These are phyloP conservation scores for Nemapogon koenigi DNA, from an alignment of 2,888 invertebrate genomes.

Conservation along the genomic window DNA sequence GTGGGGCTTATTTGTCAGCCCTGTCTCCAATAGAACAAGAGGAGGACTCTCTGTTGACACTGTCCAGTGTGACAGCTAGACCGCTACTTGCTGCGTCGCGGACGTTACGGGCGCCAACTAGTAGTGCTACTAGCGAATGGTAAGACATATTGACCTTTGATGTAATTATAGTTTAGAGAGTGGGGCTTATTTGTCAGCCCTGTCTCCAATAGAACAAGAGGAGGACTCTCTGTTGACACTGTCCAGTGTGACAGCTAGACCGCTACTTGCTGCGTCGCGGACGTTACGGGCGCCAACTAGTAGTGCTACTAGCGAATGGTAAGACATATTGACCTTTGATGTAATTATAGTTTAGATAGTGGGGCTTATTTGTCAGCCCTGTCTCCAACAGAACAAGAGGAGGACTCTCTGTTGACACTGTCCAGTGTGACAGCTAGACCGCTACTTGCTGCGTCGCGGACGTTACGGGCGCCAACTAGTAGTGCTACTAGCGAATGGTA, in stretches of 20 bases:
- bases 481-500: slow-evolving; percentile 1
- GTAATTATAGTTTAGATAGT: no score
- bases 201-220: slow-evolving; percentile 68
- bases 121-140: neutral
- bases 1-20: slow-evolving; percentile 52
- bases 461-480: slow-evolving; percentile 50
- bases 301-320: slow-evolving; percentile 1
- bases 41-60: slow-evolving; percentile 74
- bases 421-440: slow-evolving; percentile 77
- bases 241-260: slow-evolving; percentile 75
- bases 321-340: no score
- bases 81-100: slow-evolving; percentile 74
- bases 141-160: no score
- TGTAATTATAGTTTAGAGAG: no score
- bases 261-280: slow-evolving; percentile 72
- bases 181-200: slow-evolving; percentile 53
- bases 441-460: slow-evolving; percentile 72
- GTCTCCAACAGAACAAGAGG: slow-evolving; percentile 70
- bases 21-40: slow-evolving; percentile 69
- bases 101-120: slow-evolving; percentile 56
- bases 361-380: slow-evolving; percentile 54
- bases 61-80: slow-evolving; percentile 75
- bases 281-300: slow-evolving; percentile 56
- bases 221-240: slow-evolving; percentile 76
- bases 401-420: slow-evolving; percentile 74